Percentiles rank a stretch among this genome's conserved stretches.
Evolutionary conservation across 2,888 invertebrate species (phyloP).

Genomic region (Strigamia maritima): DNA sequence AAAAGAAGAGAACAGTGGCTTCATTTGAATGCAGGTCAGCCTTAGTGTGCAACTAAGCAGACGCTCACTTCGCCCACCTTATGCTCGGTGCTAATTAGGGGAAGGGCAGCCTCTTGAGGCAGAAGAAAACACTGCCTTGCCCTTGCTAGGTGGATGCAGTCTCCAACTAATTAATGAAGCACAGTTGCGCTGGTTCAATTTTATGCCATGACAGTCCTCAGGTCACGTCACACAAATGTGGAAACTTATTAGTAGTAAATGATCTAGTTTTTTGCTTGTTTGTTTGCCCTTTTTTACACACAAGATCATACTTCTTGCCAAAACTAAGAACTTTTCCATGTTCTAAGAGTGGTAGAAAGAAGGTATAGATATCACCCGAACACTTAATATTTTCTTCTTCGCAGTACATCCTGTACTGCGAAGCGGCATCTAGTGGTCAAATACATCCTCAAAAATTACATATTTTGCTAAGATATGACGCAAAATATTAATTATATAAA

Average conservation of each 20-base stretch:
- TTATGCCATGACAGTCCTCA: background rate
- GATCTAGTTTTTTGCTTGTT: background rate
- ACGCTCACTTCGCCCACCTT: slow-evolving; percentile 7
- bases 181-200: background rate
- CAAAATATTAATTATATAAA: too few species aligned
- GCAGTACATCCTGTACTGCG: too few species aligned
- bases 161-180: background rate
- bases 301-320: too few species aligned
- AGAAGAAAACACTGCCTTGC: slow-evolving; percentile 5
- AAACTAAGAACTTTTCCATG: too few species aligned
- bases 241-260: background rate
- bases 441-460: too few species aligned
- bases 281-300: too few species aligned
- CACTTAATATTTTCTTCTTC: too few species aligned
- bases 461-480: too few species aligned
- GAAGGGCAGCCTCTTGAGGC: slow-evolving; percentile 10
- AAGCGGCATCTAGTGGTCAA: too few species aligned
- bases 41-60: slow-evolving; percentile 10
- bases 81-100: slow-evolving; percentile 5
- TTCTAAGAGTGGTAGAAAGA: too few species aligned
- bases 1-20: background rate
- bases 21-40: slow-evolving; percentile 15
- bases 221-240: background rate
- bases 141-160: background rate
- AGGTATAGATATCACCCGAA: too few species aligned